Conservation (phyloP, 2,888 invertebrate species). For the Gnatocerus cornutus region DNA sequence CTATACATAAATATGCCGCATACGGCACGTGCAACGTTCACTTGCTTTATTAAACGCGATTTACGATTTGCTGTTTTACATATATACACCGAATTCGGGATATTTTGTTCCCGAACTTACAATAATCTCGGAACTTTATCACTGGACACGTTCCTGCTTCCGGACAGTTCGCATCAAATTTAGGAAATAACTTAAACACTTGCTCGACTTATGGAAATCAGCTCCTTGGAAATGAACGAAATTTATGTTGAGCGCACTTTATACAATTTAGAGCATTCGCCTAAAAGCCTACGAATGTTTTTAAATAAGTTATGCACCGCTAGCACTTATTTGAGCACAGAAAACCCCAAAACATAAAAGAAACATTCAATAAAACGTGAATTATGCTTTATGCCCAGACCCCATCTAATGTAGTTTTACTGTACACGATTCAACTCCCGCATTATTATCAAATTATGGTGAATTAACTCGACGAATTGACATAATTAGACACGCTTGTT, state of each 20-base stretch:
- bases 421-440: conserved; percentile 34
- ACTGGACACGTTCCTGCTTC: conserved; percentile 28
- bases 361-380: conserved; percentile 51
- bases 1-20: conserved; percentile 57
- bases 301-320: conserved; percentile 44
- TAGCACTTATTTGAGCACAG: conserved; percentile 40
- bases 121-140: conserved; percentile 38
- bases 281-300: conserved; percentile 44
- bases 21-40: conserved; percentile 54
- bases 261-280: conserved; percentile 36
- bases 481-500: conserved; percentile 28
- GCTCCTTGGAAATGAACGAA: conserved; percentile 8
- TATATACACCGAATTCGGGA: conserved; percentile 43
- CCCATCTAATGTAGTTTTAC: conserved; percentile 45
- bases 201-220: conserved; percentile 13
- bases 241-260: conserved; percentile 30
- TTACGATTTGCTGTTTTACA: conserved; percentile 54
- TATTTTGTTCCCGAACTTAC: conserved; percentile 14
- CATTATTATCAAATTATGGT: conserved; percentile 38
- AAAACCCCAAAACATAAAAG: conserved; percentile 48
- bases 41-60: conserved; percentile 59
- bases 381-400: conserved; percentile 45
- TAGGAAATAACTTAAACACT: conserved; percentile 28
- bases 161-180: conserved; percentile 33
- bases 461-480: conserved; percentile 28